These are phyloP conservation scores for Pipa parva DNA, from an alignment of 2,113 vertebrate species.

Conservation along the genomic window DNA sequence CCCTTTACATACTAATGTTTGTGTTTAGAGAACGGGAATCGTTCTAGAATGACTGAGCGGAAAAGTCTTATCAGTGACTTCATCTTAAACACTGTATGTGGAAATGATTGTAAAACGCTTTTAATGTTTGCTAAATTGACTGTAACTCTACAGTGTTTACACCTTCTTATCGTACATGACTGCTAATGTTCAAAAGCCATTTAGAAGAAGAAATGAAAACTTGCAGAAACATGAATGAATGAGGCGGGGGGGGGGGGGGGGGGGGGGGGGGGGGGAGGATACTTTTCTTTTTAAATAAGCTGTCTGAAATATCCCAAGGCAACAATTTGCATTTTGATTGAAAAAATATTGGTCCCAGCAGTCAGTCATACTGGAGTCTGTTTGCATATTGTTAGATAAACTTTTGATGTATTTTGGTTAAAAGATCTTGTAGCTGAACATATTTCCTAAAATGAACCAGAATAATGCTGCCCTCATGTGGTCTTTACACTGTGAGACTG, in stretches of 20 bases:
- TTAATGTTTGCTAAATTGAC: constrained; percentile 8
- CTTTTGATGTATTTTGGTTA: constrained; percentile 22
- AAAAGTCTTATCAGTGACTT: neutral
- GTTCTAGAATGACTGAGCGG: neutral
- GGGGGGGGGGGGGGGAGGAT: too few relatives aligned
- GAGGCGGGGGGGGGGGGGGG: too few relatives aligned
- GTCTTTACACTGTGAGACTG: constrained; percentile 3
- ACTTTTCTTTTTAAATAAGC: constrained; percentile 25
- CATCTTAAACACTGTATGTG: neutral
- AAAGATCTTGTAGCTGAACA: constrained; percentile 9
- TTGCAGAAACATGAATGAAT: constrained; percentile 9
- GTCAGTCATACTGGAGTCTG: constrained; percentile 17
- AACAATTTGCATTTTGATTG: constrained; percentile 29
- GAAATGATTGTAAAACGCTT: neutral
- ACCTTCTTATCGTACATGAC: neutral
- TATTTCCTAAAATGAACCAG: constrained; percentile 4
- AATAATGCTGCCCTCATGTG: constrained; percentile 38
- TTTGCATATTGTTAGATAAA: constrained; percentile 1
- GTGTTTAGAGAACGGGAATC: neutral
- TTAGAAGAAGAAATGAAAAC: constrained; percentile 22
- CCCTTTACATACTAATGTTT: neutral
- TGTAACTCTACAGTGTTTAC: constrained; percentile 17
- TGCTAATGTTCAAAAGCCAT: neutral
- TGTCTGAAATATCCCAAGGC: constrained; percentile 13
- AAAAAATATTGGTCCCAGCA: constrained; percentile 21